Conservation (phyloP, 2,888 invertebrate species). For the Limulus polyphemus region DNA sequence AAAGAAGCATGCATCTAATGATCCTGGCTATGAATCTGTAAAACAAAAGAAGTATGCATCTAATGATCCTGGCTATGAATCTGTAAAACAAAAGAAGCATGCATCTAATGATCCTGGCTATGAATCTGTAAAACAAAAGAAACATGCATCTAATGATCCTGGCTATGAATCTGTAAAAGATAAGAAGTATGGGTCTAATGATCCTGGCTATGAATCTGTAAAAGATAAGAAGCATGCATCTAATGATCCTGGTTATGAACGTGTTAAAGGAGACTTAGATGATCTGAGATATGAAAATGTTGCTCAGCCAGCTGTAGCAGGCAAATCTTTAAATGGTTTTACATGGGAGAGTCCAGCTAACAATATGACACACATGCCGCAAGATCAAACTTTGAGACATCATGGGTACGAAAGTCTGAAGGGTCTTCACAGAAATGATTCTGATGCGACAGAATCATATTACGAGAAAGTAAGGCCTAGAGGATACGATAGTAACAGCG, state of each 20-base stretch:
- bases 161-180: conserved; percentile 18
- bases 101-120: not conserved
- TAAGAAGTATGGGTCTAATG: conserved; percentile 13
- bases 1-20: conserved; percentile 16
- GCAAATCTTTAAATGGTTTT: no score
- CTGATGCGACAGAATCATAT: conserved; percentile 12
- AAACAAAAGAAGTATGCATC: conserved; percentile 5
- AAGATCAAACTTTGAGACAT: not conserved
- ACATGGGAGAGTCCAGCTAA: conserved; percentile 11
- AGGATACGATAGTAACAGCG: not conserved
- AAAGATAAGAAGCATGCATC: conserved; percentile 1
- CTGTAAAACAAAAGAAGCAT: conserved; percentile 11
- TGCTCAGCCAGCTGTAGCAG: conserved; percentile 13
- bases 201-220: conserved; percentile 21
- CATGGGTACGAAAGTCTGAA: conserved; percentile 1
- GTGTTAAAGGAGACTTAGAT: conserved; percentile 8
- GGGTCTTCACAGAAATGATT: not conserved
- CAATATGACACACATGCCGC: conserved; percentile 1
- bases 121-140: not conserved
- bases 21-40: conserved; percentile 22
- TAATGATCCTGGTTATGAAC: conserved; percentile 11
- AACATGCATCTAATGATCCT: conserved; percentile 7
- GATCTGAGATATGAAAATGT: conserved; percentile 5
- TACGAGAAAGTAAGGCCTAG: conserved; percentile 16
- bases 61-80: conserved; percentile 21